These are phyloP conservation scores for Drosophila sturtevanti DNA, from an alignment of 1,140 invertebrate genomes.

Conservation along the genomic window DNA sequence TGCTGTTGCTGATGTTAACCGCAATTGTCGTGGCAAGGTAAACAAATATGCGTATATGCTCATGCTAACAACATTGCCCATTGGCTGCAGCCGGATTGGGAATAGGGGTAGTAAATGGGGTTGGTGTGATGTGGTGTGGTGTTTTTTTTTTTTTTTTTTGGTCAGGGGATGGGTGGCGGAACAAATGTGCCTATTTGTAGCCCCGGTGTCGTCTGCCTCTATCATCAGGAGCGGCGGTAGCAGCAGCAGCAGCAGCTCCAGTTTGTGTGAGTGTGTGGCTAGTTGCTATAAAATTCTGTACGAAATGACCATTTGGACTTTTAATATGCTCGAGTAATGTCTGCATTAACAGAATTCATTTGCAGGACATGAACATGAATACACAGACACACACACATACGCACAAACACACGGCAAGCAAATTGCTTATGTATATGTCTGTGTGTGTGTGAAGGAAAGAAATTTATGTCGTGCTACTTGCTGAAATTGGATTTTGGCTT, in stretches of 20 bases:
- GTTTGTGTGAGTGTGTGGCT: slow-evolving; percentile 37
- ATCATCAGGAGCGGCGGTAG: too few relatives aligned
- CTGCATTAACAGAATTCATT: slow-evolving; percentile 82
- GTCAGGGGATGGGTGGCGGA: slow-evolving; percentile 36
- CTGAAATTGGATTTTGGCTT: slow-evolving; percentile 77
- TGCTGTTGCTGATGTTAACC: slow-evolving; percentile 50
- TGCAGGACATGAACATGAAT: slow-evolving; percentile 60
- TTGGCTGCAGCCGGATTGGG: slow-evolving; percentile 62
- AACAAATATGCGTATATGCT: slow-evolving; percentile 69
- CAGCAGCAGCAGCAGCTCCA: slow-evolving; percentile 24
- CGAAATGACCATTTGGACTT: slow-evolving; percentile 82
- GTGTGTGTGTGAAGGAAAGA: slow-evolving; percentile 55
- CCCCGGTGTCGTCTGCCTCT: slow-evolving; percentile 15
- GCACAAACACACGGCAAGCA: slow-evolving; percentile 4
- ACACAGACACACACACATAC: too few relatives aligned
- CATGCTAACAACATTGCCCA: slow-evolving; percentile 71
- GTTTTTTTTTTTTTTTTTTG: slow-evolving; percentile 15
- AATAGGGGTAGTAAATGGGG: slow-evolving; percentile 15
- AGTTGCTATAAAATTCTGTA: slow-evolving; percentile 80
- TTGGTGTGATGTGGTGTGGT: slow-evolving; percentile 19
- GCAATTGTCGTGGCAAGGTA: slow-evolving; percentile 80
- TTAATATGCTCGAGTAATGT: slow-evolving; percentile 82
- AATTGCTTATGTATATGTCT: slow-evolving; percentile 20
- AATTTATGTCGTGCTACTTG: slow-evolving; percentile 79
- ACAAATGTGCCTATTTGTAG: slow-evolving; percentile 76